phyloP scores from a whole-genome alignment of 2,113 vertebrate genomes.

The Galeopterus variegatus region DNA sequence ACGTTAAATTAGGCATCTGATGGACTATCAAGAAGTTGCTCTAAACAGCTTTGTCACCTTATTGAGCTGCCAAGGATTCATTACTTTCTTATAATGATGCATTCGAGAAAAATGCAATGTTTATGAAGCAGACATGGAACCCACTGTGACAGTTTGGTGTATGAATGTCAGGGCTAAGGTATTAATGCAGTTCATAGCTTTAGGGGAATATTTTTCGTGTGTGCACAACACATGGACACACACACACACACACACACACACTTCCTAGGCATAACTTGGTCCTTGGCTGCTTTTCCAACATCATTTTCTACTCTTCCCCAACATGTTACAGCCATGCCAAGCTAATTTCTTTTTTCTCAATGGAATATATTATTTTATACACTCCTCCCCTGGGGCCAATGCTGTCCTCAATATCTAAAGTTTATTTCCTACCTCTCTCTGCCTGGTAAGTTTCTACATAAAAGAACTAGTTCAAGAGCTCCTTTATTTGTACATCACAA shows the following conservation, averaged over 20 bases:
- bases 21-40: slow-evolving; percentile 28
- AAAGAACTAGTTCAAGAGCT: background rate
- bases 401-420: background rate
- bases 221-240: background rate
- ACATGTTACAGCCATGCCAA: background rate
- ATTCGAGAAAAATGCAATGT: slow-evolving; percentile 16
- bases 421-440: background rate
- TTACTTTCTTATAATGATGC: slow-evolving; percentile 34
- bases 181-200: background rate
- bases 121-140: slow-evolving; percentile 12
- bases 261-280: background rate
- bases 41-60: slow-evolving; percentile 20
- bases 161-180: slow-evolving; percentile 21
- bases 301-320: background rate
- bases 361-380: background rate
- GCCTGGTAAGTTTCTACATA: background rate
- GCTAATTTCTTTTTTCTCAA: background rate
- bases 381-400: background rate
- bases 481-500: background rate
- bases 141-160: background rate
- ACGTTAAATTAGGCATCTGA: slow-evolving; percentile 29
- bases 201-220: background rate
- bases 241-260: background rate
- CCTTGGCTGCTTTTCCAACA: background rate
- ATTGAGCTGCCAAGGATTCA: slow-evolving; percentile 24